Conservation (phyloP, 2,888 invertebrate genomes). For the Oasisia sp. region DNA sequence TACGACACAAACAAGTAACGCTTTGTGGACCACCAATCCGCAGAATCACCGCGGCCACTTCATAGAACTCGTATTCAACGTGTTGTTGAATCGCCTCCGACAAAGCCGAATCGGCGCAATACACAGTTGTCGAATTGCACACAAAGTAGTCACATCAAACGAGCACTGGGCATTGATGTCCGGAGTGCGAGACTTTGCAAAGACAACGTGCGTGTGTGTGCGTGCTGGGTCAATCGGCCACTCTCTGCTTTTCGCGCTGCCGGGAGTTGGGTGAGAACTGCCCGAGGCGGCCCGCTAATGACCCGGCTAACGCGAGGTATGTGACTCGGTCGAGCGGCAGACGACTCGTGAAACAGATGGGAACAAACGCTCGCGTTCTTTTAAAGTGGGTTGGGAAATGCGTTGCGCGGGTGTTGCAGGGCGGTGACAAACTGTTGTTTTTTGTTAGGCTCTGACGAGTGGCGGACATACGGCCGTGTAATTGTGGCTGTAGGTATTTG, state of each 20-base stretch:
- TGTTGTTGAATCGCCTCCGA: background rate
- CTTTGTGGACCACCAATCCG: too few relatives aligned
- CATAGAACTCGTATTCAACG: background rate
- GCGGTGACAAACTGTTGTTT: too few relatives aligned
- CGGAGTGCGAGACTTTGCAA: background rate
- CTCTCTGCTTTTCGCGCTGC: background rate
- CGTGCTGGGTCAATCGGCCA: background rate
- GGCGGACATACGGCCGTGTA: too few relatives aligned
- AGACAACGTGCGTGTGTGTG: constrained; percentile 1
- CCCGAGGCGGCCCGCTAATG: background rate
- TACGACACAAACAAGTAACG: too few relatives aligned
- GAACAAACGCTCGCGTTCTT: background rate
- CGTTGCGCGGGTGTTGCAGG: too few relatives aligned
- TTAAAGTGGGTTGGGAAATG: background rate
- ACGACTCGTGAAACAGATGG: background rate
- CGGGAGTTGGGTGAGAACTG: background rate
- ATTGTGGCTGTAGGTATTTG: too few relatives aligned
- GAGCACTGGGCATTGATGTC: background rate
- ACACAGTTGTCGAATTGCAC: constrained; percentile 8
- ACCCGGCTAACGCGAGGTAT: background rate
- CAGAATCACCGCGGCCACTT: background rate
- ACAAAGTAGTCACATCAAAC: constrained; percentile 6
- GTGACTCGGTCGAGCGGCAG: background rate
- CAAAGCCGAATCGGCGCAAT: constrained; percentile 1
- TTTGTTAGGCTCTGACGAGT: too few relatives aligned